Base-by-base conservation (phyloP, 2,888 invertebrate species). In the Aelia acuminata region DNA sequence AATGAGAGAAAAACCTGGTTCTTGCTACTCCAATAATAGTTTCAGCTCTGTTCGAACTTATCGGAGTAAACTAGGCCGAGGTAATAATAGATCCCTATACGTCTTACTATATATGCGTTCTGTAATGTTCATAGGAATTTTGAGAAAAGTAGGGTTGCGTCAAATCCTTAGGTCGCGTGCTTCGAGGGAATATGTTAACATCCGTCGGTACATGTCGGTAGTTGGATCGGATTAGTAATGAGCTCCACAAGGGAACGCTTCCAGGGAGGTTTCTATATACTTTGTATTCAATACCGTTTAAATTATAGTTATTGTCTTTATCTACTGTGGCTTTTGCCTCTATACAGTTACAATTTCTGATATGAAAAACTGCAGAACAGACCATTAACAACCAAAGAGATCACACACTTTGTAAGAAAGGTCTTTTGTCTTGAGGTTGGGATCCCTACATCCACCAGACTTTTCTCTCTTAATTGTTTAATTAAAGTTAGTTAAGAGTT, bases 161-260 rank as follows among this genome's bases (percentile, higher is more conserved):
- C 80, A 80, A 80, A 80, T 80, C 80, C 80, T 43, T n/a, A 22
- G 22, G 43, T 80, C 39, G 75, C 75, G 75, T 80, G 75, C 39
- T 11, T 0, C 3, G 22, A 22, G 1, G 75, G 39, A 80, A 43
- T 80, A 80, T 80, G 75, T 80, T 31, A 39, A 35, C 22, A 39
- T 80, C 7, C 8, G 43, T 80, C 31, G 75, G 75, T n/a, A 8
- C 75, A 20, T 39, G 11, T n/a, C n/a, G n/a, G n/a, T n/a, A 2
- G 2, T n/a, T 0, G 43, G 39, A 4, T 10, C 13, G 11, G 26
- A 15, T n/a, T n/a, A n/a, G n/a, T 80, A 43, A 80, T 39, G 10
- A 43, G n/a, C 3, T 43, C 11, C 39, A n/a, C 39, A 80, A 39
- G 75, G 70, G 70, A 35, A 70, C 11, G 39, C 39, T 20, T 39